Conservation (phyloP, 2,888 invertebrate genomes). For the Ennomos fuscantarius region DNA sequence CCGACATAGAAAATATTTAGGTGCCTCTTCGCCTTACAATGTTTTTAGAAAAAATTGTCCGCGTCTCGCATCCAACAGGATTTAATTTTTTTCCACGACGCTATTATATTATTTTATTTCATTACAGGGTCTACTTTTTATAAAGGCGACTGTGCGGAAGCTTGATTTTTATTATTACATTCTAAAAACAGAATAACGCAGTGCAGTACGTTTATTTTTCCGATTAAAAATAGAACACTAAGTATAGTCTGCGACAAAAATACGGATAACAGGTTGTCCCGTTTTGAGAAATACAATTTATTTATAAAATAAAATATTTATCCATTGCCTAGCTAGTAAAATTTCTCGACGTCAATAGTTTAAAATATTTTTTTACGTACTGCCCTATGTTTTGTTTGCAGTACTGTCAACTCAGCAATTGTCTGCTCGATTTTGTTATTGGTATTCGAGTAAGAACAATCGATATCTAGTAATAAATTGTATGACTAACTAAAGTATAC, state of each 20-base stretch:
- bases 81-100: conserved; percentile 53
- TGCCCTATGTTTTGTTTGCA: conserved; percentile 48
- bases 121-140: conserved; percentile 51
- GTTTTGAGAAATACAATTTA: no score
- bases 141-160: conserved; percentile 22
- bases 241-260: no score
- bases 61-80: conserved; percentile 44
- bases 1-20: conserved; percentile 42
- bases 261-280: no score
- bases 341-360: no score
- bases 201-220: conserved; percentile 18
- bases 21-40: conserved; percentile 35
- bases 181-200: conserved; percentile 14
- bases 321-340: no score
- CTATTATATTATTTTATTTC: conserved; percentile 56
- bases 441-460: conserved; percentile 51
- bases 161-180: conserved; percentile 50
- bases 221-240: conserved; percentile 22
- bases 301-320: no score
- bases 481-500: no score
- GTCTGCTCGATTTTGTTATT: conserved; percentile 50
- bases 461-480: conserved; percentile 61
- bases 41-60: conserved; percentile 41
- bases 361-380: conserved; percentile 47
- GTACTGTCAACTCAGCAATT: conserved; percentile 50